Conservation (phyloP, 2,888 invertebrate genomes). For the Drosophila neutralis region DNA sequence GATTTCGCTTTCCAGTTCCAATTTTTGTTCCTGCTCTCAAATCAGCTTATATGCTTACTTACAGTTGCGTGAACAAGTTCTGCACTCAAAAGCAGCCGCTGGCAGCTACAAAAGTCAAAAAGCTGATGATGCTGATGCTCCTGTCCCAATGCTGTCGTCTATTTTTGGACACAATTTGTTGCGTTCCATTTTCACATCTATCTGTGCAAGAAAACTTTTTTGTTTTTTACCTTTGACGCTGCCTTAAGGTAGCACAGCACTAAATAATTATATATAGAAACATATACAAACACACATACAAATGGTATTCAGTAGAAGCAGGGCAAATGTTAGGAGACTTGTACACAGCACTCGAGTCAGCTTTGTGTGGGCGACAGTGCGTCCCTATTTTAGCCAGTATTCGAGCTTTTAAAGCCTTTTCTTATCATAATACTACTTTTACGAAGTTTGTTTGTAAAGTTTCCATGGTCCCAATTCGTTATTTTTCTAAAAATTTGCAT, state of each 20-base stretch:
- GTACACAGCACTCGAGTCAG: constrained; percentile 27
- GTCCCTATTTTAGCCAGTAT: constrained; percentile 36
- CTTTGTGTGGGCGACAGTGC: constrained; percentile 43
- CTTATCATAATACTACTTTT: constrained; percentile 33
- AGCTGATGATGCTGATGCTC: constrained; percentile 13
- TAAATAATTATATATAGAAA: constrained; percentile 51
- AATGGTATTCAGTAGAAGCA: constrained; percentile 19
- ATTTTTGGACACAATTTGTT: constrained; percentile 73
- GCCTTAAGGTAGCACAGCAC: constrained; percentile 68
- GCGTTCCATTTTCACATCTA: constrained; percentile 70
- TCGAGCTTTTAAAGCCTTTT: constrained; percentile 19
- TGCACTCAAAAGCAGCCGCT: constrained; percentile 37
- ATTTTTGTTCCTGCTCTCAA: constrained; percentile 25
- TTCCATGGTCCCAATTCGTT: neutral
- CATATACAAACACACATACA: constrained; percentile 13
- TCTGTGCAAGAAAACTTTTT: constrained; percentile 23
- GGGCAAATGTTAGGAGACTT: constrained; percentile 34
- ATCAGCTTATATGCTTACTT: constrained; percentile 68
- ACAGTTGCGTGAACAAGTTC: constrained; percentile 69
- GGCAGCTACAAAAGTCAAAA: constrained; percentile 56
- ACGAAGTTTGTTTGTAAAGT: constrained; percentile 31
- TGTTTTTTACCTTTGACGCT: constrained; percentile 72
- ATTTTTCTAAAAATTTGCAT: neutral
- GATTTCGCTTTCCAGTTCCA: neutral
- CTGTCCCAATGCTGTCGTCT: constrained; percentile 53